Evolutionary conservation across 1,140 invertebrate genomes (phyloP), one percentile per base, ranked within the genome.

Genomic region (Microplitis mediator): DNA sequence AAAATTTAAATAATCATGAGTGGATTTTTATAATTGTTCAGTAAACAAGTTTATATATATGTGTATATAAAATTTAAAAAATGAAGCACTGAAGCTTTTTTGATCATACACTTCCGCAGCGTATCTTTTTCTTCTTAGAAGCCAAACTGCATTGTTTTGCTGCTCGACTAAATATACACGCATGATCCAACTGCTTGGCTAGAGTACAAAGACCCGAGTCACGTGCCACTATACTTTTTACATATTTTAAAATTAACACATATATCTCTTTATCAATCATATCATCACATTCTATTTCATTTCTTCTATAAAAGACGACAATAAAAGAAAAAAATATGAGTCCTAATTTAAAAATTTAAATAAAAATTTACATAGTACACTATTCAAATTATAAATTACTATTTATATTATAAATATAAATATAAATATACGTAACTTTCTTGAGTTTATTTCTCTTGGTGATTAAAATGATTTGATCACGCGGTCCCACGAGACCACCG

Each of bases 121-220:
- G 31, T 39, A 65, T 58, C 4, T 39, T 54, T 14, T 52, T 66
- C 78, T 84, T 84, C 81, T 80, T 79, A 75, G 78, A 80, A 79
- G 76, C 81, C 80, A 77, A 74, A 82, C 80, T 80, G 82, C 81
- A 84, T 85, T 83, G 82, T 85, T 81, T 79, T 70, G 52, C 50
- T 70, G 75, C 73, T 71, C 71, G 77, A 82, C 84, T 85, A 85
- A 83, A 85, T 83, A 85, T 85, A 85, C 76, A 76, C 81, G 69
- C 68, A 72, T 80, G 76, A 79, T 80, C 82, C 73, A 79, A 76
- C 81, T 82, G 62, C 80, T 76, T 80, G 82, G 80, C 82, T 68
- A 71, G 75, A 78, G 72, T 76, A 79, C 77, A 79, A 81, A 80
- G 75, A 78, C 75, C 74, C 74, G 74, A 76, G 73, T 82, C 80